Percentiles rank a stretch among this genome's conserved stretches.
Conservation (phyloP, 2,113 vertebrate genomes). For the Lonchura striata region DNA sequence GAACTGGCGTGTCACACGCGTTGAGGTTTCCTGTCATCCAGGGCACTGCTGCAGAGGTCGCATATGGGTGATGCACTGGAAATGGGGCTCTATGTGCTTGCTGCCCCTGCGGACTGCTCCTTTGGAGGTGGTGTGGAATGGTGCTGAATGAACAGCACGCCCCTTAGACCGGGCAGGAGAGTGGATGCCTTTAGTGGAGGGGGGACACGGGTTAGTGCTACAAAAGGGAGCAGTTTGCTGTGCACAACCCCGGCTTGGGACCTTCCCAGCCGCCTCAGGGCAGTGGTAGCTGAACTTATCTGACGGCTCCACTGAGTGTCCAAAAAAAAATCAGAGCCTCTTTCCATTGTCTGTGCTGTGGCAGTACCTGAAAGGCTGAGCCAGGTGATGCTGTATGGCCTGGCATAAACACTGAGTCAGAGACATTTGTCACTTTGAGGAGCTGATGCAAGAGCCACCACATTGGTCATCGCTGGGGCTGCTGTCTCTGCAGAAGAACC, state of each 20-base stretch:
- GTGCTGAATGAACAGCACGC: not conserved
- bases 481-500: not conserved
- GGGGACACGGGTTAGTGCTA: accelerated
- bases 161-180: not conserved
- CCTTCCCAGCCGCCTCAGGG: not conserved
- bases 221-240: not conserved
- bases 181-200: not conserved
- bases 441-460: not conserved
- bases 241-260: not conserved
- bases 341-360: not conserved
- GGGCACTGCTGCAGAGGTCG: not conserved
- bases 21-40: not conserved
- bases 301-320: not conserved
- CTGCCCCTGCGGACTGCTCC: accelerated
- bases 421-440: not conserved
- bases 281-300: not conserved
- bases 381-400: not conserved
- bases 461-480: not conserved
- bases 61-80: not conserved
- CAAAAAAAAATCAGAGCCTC: not conserved
- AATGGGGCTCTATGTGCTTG: not conserved
- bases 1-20: not conserved
- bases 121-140: not conserved
- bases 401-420: not conserved
- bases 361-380: not conserved